phyloP scores from a whole-genome alignment of 2,113 vertebrate species.

The Eidolon helvum region DNA sequence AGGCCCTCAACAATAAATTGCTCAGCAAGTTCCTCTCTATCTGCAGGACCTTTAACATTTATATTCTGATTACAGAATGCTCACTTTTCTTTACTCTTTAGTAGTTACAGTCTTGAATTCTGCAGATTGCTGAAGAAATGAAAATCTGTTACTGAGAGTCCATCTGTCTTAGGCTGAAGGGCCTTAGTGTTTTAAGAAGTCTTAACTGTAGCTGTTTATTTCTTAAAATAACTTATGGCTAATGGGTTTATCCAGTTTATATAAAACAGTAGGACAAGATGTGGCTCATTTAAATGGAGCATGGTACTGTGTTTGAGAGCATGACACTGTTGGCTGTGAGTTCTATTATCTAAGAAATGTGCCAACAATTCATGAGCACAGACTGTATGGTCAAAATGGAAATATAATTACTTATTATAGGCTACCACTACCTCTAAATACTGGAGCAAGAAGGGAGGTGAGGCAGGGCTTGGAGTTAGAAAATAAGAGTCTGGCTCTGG shows the following conservation, averaged over 20 bases:
- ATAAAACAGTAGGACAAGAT: not conserved
- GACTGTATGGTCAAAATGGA: not conserved
- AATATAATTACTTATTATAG: not conserved
- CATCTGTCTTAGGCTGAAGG: not conserved
- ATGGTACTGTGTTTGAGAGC: not conserved
- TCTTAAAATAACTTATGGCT: constrained; percentile 11
- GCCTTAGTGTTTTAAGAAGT: constrained; percentile 14
- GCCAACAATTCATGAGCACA: not conserved
- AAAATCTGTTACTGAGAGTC: not conserved
- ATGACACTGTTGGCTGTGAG: not conserved
- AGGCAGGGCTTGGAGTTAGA: not conserved
- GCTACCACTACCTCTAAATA: not conserved
- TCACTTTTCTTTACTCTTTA: not conserved
- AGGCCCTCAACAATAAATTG: not conserved
- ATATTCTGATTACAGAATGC: not conserved
- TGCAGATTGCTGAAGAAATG: not conserved
- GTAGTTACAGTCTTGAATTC: not conserved
- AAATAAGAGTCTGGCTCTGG: not conserved
- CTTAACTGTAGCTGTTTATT: not conserved
- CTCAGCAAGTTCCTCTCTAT: not conserved
- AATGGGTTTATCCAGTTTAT: not conserved
- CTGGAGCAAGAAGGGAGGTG: not conserved
- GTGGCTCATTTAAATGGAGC: not conserved
- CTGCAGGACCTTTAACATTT: not conserved
- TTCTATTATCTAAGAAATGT: constrained; percentile 5